Conservation (phyloP, 2,113 vertebrate species). For the Hyaena hyaena region DNA sequence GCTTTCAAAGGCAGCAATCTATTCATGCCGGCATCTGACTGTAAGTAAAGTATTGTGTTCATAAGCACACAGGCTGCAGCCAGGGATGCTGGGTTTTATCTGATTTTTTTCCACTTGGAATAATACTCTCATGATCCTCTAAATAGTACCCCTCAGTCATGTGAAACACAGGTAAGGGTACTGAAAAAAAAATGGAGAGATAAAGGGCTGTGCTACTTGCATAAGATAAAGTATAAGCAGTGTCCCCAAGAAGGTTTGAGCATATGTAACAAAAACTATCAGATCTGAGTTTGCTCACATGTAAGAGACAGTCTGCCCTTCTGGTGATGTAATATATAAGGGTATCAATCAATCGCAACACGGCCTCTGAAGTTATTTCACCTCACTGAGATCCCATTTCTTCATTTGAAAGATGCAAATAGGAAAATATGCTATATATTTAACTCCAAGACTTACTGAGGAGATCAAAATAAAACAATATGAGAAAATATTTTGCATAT, state of each 20-base stretch:
- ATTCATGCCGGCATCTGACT: slow-evolving; percentile 53
- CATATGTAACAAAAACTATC: slow-evolving; percentile 26
- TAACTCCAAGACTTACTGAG: background rate
- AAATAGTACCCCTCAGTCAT: slow-evolving; percentile 64
- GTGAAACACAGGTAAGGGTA: slow-evolving; percentile 71
- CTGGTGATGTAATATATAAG: background rate
- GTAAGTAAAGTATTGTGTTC: slow-evolving; percentile 72
- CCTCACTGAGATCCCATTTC: background rate
- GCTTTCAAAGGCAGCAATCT: slow-evolving; percentile 72
- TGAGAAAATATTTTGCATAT: slow-evolving; percentile 15
- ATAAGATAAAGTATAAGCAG: slow-evolving; percentile 50
- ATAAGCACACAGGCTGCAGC: slow-evolving; percentile 66
- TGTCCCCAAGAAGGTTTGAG: slow-evolving; percentile 56
- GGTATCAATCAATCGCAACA: background rate
- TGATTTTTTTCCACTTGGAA: slow-evolving; percentile 55
- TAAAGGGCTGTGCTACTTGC: slow-evolving; percentile 35
- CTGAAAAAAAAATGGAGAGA: slow-evolving; percentile 70
- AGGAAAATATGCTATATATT: background rate
- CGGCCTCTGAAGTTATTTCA: slow-evolving; percentile 57
- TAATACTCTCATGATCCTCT: slow-evolving; percentile 69
- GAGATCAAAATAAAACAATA: slow-evolving; percentile 5
- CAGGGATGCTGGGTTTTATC: slow-evolving; percentile 64
- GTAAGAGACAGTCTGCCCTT: slow-evolving; percentile 48
- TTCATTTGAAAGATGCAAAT: slow-evolving; percentile 50
- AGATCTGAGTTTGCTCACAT: slow-evolving; percentile 38